A percentile compares a stretch with the other conserved stretches of the same genome.
phyloP scores from a whole-genome alignment of 2,113 vertebrate species.

The Lamprologus lemairii region DNA sequence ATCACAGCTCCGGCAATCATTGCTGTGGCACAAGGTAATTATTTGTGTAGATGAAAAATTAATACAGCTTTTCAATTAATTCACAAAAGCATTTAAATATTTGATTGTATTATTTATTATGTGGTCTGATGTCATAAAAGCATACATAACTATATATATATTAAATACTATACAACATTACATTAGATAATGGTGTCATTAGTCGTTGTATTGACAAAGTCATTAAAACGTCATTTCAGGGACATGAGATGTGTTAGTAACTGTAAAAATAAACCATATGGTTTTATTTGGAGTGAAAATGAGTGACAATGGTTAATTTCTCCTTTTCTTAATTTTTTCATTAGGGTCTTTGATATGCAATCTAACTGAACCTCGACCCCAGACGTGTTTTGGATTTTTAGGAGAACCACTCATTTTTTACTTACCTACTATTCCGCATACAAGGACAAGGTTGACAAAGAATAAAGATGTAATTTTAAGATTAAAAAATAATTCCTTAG shows the following conservation, averaged over 20 bases:
- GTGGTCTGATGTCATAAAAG: neutral
- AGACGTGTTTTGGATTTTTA: neutral
- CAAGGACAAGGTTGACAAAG: rapidly evolving
- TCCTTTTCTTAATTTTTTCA: neutral
- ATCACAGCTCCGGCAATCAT: neutral
- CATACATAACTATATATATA: neutral
- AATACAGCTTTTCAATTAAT: neutral
- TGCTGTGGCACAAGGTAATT: neutral
- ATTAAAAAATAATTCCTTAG: neutral
- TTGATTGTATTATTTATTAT: rapidly evolving
- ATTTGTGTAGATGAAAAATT: rapidly evolving
- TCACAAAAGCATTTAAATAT: neutral
- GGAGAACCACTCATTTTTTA: neutral
- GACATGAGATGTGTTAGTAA: neutral
- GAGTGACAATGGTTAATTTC: neutral
- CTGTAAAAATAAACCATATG: neutral
- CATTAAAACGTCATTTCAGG: rapidly evolving
- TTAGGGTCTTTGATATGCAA: neutral
- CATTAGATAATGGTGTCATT: neutral
- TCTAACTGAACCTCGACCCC: neutral
- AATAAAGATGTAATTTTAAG: rapidly evolving
- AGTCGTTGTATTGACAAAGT: neutral
- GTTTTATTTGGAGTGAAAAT: neutral
- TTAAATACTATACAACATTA: rapidly evolving
- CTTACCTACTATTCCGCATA: neutral